Evolutionary conservation across 2,888 invertebrate species (phyloP).

Genomic region (Spatulosminthurus flaviceps): DNA sequence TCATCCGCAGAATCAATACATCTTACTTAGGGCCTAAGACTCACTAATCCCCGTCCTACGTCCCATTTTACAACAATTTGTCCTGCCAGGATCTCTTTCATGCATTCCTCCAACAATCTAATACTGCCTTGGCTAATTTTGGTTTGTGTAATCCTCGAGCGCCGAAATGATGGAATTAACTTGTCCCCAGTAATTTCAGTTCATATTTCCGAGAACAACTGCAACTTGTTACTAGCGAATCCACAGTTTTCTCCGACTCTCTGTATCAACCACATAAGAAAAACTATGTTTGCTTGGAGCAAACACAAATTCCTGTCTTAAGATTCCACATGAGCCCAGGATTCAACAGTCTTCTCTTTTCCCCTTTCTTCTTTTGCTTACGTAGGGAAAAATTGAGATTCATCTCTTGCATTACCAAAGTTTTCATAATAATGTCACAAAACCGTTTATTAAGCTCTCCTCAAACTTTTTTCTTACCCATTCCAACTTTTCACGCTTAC

Average conservation of each 20-base stretch:
- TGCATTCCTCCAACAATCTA: neutral
- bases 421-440: slow-evolving; percentile 1
- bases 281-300: too few relatives aligned
- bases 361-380: too few relatives aligned
- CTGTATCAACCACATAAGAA: too few relatives aligned
- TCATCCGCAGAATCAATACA: neutral
- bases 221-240: too few relatives aligned
- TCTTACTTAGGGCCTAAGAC: slow-evolving; percentile 3
- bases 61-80: neutral
- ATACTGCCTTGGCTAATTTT: neutral
- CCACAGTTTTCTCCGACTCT: too few relatives aligned
- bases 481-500: too few relatives aligned
- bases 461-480: too few relatives aligned
- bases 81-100: neutral
- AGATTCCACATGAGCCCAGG: too few relatives aligned
- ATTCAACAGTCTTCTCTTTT: too few relatives aligned
- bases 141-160: neutral
- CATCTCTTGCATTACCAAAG: neutral
- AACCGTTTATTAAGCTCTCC: neutral
- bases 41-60: neutral
- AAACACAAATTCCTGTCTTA: too few relatives aligned
- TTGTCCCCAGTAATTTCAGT: slow-evolving; percentile 1
- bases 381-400: neutral
- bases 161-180: neutral
- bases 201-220: neutral